phyloP scores from a whole-genome alignment of 1,140 invertebrate genomes.

The Panagrolaimus sp. region DNA sequence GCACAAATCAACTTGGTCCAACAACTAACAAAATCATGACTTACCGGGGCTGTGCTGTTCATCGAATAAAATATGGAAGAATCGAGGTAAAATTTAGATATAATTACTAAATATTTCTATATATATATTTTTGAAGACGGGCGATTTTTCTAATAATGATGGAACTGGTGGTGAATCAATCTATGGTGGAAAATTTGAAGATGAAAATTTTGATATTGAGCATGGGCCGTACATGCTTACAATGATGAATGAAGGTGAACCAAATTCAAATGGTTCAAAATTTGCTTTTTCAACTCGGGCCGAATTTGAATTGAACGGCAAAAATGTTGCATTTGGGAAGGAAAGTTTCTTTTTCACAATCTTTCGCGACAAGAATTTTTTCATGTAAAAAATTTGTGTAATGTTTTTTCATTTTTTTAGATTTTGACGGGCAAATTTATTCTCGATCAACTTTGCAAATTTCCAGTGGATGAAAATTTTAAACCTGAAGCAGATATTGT shows the following conservation, averaged over 20 bases:
- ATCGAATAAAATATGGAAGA: conserved; percentile 92
- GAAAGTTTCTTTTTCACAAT: conserved; percentile 28
- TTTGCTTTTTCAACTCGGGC: conserved; percentile 75
- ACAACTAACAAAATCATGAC: conserved; percentile 83
- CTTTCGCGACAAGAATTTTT: conserved; percentile 43
- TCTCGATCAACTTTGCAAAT: no score
- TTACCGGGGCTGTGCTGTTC: conserved; percentile 59
- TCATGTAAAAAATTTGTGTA: conserved; percentile 24
- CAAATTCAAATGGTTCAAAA: conserved; percentile 94
- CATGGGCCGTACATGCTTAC: conserved; percentile 64
- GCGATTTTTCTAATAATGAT: conserved; percentile 65
- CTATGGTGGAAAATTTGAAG: conserved; percentile 89
- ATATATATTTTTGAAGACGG: conserved; percentile 65
- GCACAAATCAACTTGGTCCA: conserved; percentile 60
- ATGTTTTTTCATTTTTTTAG: no score
- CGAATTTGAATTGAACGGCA: conserved; percentile 45
- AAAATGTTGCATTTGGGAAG: conserved; percentile 47
- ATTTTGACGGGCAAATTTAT: no score
- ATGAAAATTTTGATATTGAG: conserved; percentile 89
- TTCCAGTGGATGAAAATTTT: no score
- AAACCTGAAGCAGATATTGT: conserved; percentile 34
- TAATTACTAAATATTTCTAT: conserved; percentile 1
- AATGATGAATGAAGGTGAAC: conserved; percentile 63
- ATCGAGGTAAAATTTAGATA: conserved; percentile 70
- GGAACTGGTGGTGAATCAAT: conserved; percentile 95